phyloP scores from a whole-genome alignment of 1,140 invertebrate genomes.

The Bombus consobrinus region DNA sequence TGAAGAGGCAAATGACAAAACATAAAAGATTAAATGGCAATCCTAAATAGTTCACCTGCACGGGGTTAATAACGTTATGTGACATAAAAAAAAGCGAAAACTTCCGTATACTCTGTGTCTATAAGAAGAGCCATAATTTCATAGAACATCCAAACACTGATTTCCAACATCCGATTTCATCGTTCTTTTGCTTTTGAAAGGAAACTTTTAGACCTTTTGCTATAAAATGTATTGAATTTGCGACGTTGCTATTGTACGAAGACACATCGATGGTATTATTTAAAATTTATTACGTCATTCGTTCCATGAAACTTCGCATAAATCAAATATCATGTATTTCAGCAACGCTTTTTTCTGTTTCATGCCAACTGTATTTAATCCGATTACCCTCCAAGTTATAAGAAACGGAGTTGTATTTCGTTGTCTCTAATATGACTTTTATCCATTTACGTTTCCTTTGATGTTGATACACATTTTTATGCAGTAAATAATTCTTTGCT shows the following conservation, averaged over 20 bases:
- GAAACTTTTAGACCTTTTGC: too few relatives aligned
- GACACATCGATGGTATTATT: neutral
- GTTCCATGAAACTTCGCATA: neutral
- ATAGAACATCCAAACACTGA: neutral
- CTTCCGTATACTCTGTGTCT: too few relatives aligned
- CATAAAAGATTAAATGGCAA: too few relatives aligned
- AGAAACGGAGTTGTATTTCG: neutral
- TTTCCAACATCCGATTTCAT: neutral
- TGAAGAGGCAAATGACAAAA: too few relatives aligned
- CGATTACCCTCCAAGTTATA: conserved; percentile 12
- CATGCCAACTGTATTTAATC: neutral
- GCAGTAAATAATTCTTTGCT: too few relatives aligned
- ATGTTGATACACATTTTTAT: too few relatives aligned
- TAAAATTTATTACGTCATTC: neutral
- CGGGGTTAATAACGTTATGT: too few relatives aligned
- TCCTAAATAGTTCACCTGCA: too few relatives aligned
- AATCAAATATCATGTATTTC: neutral
- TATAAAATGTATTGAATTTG: neutral
- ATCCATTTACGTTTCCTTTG: neutral
- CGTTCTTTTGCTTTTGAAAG: neutral
- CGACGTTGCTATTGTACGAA: too few relatives aligned
- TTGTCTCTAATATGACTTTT: neutral
- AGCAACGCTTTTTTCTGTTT: neutral
- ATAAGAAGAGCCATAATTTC: neutral
- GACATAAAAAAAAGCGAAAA: too few relatives aligned